Conservation (phyloP, 2,113 vertebrate species). For the Limanda limanda region DNA sequence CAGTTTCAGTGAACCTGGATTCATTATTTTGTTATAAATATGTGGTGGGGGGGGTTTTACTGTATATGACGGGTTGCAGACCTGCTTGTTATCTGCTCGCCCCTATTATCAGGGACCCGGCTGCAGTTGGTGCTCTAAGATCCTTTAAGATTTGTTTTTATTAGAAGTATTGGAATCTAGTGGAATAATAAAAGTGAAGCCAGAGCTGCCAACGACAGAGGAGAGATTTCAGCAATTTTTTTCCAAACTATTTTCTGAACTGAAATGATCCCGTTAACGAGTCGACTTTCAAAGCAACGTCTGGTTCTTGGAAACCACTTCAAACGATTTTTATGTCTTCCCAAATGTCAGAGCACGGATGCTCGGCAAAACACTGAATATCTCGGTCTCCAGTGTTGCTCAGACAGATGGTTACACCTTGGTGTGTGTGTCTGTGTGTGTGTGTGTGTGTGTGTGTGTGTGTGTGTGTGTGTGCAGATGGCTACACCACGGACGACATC, state of each 20-base stretch:
- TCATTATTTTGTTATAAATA: neutral
- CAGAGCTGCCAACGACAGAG: neutral
- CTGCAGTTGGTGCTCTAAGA: neutral
- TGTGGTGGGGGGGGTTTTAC: neutral
- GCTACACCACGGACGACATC: slow-evolving; percentile 96
- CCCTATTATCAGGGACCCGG: neutral
- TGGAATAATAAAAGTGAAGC: neutral
- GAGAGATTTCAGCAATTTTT: neutral
- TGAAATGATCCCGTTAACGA: slow-evolving; percentile 30
- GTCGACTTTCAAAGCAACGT: neutral
- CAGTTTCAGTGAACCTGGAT: neutral
- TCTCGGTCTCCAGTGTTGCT: slow-evolving; percentile 66
- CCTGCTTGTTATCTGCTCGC: neutral
- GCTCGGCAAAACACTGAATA: slow-evolving; percentile 67
- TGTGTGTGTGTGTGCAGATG: slow-evolving; percentile 82
- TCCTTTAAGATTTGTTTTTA: too few species aligned
- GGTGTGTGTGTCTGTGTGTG: slow-evolving; percentile 45
- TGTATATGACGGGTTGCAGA: neutral
- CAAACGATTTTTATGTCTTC: slow-evolving; percentile 53
- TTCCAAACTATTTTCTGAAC: slow-evolving; percentile 43
- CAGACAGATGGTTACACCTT: slow-evolving; percentile 78
- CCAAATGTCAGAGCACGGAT: slow-evolving; percentile 40
- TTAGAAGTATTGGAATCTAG: too few species aligned
- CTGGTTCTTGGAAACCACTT: slow-evolving; percentile 65
- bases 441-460: slow-evolving; percentile 43